Evolutionary conservation across 2,113 vertebrate species (phyloP), one percentile per base, ranked within the genome.

Genomic region (Cyanoramphus novaezelandiae): DNA sequence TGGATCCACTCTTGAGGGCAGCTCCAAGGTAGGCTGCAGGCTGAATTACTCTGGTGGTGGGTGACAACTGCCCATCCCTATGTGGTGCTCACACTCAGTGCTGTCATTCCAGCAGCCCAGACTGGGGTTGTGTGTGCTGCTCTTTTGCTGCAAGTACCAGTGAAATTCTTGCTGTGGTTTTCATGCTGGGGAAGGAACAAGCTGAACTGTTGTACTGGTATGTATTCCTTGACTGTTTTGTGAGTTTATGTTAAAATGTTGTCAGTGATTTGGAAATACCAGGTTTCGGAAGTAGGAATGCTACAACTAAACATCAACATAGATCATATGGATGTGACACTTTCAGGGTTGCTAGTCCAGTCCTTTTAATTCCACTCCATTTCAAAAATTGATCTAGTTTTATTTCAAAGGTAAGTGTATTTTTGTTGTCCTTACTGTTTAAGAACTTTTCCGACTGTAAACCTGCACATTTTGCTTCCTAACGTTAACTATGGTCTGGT

Each of bases 81-180:
- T 5, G 25, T 28, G 35, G 0, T 35, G 27, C 21, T 96, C 29
- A 8, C 18, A 4, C 12, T 80, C 0, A 0, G 11, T 17, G n/a
- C 55, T 55, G 43, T 71, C 1, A 0, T 63, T 85, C 67, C 71
- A n/a, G 55, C 46, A 82, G 71, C 53, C 41, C 41, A 20, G 21
- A 41, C 27, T 1, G 25, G 31, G n/a, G 15, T 44, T 50, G 15
- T 8, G 14, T 9, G 21, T 1, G 2, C 50, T 70, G 43, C 17
- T 71, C 29, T 78, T 59, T n/a, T 29, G 27, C 79, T 84, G 50
- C 44, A 77, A 59, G 31, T n/a, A 41, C 17, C 59, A 49, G 65
- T 71, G 10, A 78, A 47, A 43, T 86, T 69, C 43, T 78, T 67
- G 20, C 12, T 31, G 3, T 49, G 50, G 5, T 17, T 35, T 77